Base-by-base conservation (phyloP, 2,797 vertebrate species). In the Thunnus albacares region DNA sequence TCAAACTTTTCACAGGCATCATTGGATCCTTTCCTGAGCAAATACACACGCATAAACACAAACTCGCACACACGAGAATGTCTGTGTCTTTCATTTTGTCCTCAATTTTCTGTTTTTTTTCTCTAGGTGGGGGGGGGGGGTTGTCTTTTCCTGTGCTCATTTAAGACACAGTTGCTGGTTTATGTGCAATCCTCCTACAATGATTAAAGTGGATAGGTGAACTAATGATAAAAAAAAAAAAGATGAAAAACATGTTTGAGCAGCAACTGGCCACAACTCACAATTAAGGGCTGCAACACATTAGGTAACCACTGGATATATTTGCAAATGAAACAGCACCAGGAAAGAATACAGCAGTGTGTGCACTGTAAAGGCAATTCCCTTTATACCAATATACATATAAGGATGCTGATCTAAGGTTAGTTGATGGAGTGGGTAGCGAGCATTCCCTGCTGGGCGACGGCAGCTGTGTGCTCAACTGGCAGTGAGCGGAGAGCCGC, bases 401-500 rank as follows among this genome's bases (percentile, higher is more conserved):
- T 72, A 71, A 24, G 20, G 65, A 61, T 49, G 58, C 24, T 45
- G 69, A 85, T 79, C 26, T 43, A 62, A 66, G 72, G 80, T 74
- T 4, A 52, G 62, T 33, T 84, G 76, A 64, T 35, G 10, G 63
- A 84, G 53, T 41, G 75, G 75, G 71, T 64, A 66, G 84, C 28
- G 94, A 96, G 86, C 92, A 94, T 93, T 95, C 90, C 95, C 96
- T 96, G 95, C 95, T 95, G 94, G 96, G 93, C 94, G 91, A 94
- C 92, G 93, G 68, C 91, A 91, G 91, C 94, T 92, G 92, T 88
- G 94, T 96, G 97, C 95, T 98, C 97, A 79, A 95, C 92, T 96
- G 96, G 97, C 97, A 97, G 97, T 98, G 96, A 97, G 97, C 97
- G 93, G 81, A 96, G 97, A 97, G 96, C 96, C 96, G 98, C 98